Evolutionary conservation across 2,888 invertebrate species (phyloP).

Genomic region (Plebejus anna): DNA sequence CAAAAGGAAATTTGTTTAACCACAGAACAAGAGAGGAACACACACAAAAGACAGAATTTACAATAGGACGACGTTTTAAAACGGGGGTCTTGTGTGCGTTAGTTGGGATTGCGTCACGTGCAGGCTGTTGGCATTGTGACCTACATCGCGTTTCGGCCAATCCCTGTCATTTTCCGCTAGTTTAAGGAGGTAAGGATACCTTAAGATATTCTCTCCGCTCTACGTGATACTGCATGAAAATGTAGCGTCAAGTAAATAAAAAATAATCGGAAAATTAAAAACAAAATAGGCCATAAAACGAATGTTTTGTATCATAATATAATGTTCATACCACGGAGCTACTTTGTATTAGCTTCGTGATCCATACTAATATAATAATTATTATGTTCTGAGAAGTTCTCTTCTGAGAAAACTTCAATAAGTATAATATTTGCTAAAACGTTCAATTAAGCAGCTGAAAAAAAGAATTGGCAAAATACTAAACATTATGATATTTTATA

Average conservation of each 20-base stretch:
- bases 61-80: conserved; percentile 14
- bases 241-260: background rate
- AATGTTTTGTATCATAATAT: too few relatives aligned
- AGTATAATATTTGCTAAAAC: background rate
- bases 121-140: conserved; percentile 17
- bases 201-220: background rate
- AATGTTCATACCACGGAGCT: too few relatives aligned
- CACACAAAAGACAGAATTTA: conserved; percentile 17
- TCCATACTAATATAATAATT: too few relatives aligned
- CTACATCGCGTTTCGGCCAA: conserved; percentile 17
- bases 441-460: background rate
- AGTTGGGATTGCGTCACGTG: conserved; percentile 15
- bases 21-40: background rate
- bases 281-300: background rate
- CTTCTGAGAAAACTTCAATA: background rate
- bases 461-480: background rate
- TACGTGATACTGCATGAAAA: background rate
- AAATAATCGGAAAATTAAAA: background rate
- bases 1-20: conserved; percentile 10
- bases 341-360: too few relatives aligned
- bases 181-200: conserved; percentile 7
- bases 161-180: conserved; percentile 11
- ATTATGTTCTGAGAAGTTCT: background rate
- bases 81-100: conserved; percentile 20
- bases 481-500: background rate